These are phyloP conservation scores for Acromyrmex heyeri DNA, from an alignment of 1,140 invertebrate species.

Conservation along the genomic window DNA sequence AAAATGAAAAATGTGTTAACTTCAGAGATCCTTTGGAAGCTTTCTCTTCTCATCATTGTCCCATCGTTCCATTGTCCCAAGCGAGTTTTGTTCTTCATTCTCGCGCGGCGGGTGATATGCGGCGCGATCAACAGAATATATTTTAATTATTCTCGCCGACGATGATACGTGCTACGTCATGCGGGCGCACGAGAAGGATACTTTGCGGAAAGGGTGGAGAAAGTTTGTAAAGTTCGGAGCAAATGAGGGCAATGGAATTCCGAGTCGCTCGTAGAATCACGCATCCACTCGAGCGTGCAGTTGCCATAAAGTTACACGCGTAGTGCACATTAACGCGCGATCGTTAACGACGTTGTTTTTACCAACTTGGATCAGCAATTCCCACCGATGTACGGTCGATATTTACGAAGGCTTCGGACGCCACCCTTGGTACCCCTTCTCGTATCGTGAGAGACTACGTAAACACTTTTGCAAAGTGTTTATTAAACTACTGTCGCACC, in stretches of 20 bases:
- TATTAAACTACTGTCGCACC: conserved; percentile 17
- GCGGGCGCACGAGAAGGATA: conserved; percentile 1
- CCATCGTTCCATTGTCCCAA: too few relatives aligned
- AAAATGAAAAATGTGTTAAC: too few relatives aligned
- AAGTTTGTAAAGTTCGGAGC: conserved; percentile 39
- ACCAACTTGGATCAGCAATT: conserved; percentile 37
- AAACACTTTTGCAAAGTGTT: conserved; percentile 33
- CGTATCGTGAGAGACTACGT: neutral
- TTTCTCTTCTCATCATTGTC: neutral
- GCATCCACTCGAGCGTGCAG: conserved; percentile 10
- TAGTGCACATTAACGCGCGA: conserved; percentile 47
- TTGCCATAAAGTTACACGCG: conserved; percentile 37
- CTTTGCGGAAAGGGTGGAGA: neutral
- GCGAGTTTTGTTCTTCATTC: neutral
- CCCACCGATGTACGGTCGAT: conserved; percentile 15
- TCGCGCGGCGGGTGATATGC: neutral
- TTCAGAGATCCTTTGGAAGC: too few relatives aligned
- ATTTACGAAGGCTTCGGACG: neutral
- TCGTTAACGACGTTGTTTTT: conserved; percentile 62
- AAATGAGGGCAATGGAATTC: conserved; percentile 56
- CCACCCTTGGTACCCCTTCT: neutral
- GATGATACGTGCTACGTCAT: conserved; percentile 37
- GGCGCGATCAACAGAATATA: conserved; percentile 24
- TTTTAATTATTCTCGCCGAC: conserved; percentile 48
- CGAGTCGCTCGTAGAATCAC: conserved; percentile 40